Evolutionary conservation across 2,113 vertebrate species (phyloP).

Genomic region (Tragulus kanchil): DNA sequence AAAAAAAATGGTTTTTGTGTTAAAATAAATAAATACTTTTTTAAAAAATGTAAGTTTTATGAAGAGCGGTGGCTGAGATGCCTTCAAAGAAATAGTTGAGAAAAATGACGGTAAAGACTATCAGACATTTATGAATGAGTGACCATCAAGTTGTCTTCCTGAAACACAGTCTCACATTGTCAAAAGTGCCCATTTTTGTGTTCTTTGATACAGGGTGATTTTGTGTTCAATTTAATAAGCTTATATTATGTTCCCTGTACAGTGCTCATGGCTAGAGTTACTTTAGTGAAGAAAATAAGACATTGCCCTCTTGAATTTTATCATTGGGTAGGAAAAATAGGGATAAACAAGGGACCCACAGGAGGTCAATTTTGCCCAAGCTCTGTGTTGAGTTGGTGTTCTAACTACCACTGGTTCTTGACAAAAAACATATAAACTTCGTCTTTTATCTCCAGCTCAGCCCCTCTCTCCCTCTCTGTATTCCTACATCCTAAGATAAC

Average conservation of each 20-base stretch:
- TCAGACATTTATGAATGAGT: neutral
- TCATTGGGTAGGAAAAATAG: neutral
- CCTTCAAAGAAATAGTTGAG: neutral
- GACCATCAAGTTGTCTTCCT: neutral
- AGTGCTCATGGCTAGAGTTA: neutral
- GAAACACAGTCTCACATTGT: neutral
- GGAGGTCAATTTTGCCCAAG: neutral
- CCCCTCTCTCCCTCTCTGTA: neutral
- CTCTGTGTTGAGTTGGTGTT: neutral
- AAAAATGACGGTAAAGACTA: slow-evolving; percentile 26
- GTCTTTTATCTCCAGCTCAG: neutral
- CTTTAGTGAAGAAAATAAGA: neutral
- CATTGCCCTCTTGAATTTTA: neutral
- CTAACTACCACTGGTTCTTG: neutral
- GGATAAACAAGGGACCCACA: neutral
- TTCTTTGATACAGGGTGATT: neutral
- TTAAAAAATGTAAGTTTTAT: slow-evolving; percentile 37
- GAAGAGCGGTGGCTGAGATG: neutral
- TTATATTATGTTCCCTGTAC: neutral
- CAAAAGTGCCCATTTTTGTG: neutral
- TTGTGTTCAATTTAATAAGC: neutral
- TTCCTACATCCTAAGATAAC: neutral
- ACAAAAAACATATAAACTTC: neutral
- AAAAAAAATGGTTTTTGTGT: too few relatives aligned
- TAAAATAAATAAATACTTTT: too few relatives aligned